A percentile compares a stretch with the other conserved stretches of the same genome.
Conservation (phyloP, 1,140 invertebrate genomes). For the Plutomurus gul region DNA sequence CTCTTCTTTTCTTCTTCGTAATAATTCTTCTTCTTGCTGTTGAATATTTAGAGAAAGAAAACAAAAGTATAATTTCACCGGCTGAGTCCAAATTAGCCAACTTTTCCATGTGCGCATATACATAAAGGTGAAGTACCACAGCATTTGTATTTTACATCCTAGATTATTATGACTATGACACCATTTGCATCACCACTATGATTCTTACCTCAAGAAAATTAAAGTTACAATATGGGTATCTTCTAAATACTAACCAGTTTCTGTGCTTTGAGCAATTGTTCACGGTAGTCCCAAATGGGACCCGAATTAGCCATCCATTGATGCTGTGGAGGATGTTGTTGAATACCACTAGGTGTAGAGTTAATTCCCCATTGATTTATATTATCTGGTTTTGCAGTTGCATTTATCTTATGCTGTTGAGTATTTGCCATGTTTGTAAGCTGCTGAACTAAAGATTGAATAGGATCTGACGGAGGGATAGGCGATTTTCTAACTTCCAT, state of each 20-base stretch:
- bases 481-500: slow-evolving; percentile 37
- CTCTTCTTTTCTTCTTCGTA: slow-evolving; percentile 52
- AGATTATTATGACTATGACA: no score
- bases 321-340: slow-evolving; percentile 7
- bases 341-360: background rate
- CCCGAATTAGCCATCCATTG: slow-evolving; percentile 31
- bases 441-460: slow-evolving; percentile 53
- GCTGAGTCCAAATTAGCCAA: no score
- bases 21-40: slow-evolving; percentile 59
- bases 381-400: slow-evolving; percentile 26
- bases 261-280: slow-evolving; percentile 47
- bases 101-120: no score
- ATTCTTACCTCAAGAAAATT: no score
- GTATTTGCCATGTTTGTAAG: slow-evolving; percentile 47
- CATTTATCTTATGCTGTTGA: slow-evolving; percentile 36
- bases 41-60: slow-evolving; percentile 27
- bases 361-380: slow-evolving; percentile 4
- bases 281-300: slow-evolving; percentile 49
- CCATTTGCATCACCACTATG: no score
- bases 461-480: slow-evolving; percentile 48
- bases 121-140: no score
- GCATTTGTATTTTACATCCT: no score
- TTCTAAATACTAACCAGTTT: slow-evolving; percentile 45
- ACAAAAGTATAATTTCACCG: no score
- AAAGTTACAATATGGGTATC: background rate